Percentiles rank a stretch among this genome's conserved stretches.
Evolutionary conservation across 2,113 vertebrate species (phyloP).

Genomic region (Podocnemis expansa): DNA sequence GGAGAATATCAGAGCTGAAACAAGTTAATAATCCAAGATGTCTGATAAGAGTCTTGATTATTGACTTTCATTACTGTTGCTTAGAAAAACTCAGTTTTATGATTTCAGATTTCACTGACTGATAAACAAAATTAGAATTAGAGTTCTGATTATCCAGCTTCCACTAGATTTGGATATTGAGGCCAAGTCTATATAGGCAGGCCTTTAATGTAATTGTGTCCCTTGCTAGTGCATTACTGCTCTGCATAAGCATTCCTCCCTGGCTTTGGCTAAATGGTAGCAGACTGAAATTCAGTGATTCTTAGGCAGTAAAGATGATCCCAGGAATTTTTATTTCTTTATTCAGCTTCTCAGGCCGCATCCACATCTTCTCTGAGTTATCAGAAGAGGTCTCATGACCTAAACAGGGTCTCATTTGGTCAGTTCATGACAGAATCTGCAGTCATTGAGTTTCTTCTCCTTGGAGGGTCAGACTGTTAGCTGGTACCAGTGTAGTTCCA

Average conservation of each 20-base stretch:
- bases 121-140: background rate
- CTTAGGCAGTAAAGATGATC: background rate
- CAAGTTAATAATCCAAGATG: background rate
- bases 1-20: slow-evolving; percentile 4
- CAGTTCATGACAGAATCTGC: background rate
- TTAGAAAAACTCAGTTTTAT: background rate
- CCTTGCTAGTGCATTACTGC: background rate
- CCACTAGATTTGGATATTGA: background rate
- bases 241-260: background rate
- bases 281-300: background rate
- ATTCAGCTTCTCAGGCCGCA: background rate
- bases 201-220: background rate
- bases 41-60: background rate
- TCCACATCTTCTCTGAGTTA: background rate
- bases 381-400: background rate
- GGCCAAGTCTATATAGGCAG: slow-evolving; percentile 29
- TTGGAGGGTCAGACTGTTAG: background rate
- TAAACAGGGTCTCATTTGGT: background rate
- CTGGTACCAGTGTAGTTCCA: background rate
- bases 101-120: background rate
- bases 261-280: background rate
- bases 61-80: slow-evolving; percentile 6
- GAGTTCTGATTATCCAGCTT: background rate
- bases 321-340: background rate
- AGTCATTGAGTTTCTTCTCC: background rate